Evolutionary conservation across 2,888 invertebrate genomes (phyloP).

Genomic region (Panopea generosa): DNA sequence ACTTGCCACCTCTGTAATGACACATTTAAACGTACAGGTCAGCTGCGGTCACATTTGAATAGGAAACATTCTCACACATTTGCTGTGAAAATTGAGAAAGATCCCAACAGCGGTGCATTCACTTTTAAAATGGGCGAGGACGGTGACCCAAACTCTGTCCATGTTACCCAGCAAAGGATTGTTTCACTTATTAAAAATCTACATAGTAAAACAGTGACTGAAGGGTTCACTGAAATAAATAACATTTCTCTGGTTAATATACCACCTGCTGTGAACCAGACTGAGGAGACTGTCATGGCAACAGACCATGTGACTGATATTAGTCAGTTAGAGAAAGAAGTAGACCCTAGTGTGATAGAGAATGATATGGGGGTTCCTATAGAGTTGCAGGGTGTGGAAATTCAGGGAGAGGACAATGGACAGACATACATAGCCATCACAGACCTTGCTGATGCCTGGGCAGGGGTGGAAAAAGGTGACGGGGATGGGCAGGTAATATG

Average conservation of each 20-base stretch:
- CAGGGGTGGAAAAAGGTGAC: slow-evolving; percentile 18
- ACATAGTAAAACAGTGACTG: slow-evolving; percentile 47
- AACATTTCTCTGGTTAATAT: slow-evolving; percentile 19
- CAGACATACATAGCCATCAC: slow-evolving; percentile 59
- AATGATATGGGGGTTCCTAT: slow-evolving; percentile 40
- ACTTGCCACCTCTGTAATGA: slow-evolving; percentile 80
- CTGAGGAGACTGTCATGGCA: slow-evolving; percentile 25
- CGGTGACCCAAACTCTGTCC: slow-evolving; percentile 33
- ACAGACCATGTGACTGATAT: slow-evolving; percentile 48
- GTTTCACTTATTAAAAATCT: slow-evolving; percentile 72
- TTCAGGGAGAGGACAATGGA: slow-evolving; percentile 42
- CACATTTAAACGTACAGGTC: slow-evolving; percentile 78
- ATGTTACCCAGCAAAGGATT: slow-evolving; percentile 68
- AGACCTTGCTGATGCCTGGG: slow-evolving; percentile 32
- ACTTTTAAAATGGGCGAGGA: slow-evolving; percentile 42
- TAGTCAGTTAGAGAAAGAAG: slow-evolving; percentile 51
- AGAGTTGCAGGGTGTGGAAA: slow-evolving; percentile 58
- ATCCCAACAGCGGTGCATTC: slow-evolving; percentile 41
- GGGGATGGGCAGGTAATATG: slow-evolving; percentile 22
- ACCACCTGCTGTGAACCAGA: slow-evolving; percentile 21
- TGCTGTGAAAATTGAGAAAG: slow-evolving; percentile 50
- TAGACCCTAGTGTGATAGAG: slow-evolving; percentile 47
- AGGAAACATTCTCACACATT: slow-evolving; percentile 60
- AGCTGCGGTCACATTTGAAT: slow-evolving; percentile 77
- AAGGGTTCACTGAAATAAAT: slow-evolving; percentile 40